Conservation (phyloP, 2,113 vertebrate genomes). For the Phoenicopterus ruber region DNA sequence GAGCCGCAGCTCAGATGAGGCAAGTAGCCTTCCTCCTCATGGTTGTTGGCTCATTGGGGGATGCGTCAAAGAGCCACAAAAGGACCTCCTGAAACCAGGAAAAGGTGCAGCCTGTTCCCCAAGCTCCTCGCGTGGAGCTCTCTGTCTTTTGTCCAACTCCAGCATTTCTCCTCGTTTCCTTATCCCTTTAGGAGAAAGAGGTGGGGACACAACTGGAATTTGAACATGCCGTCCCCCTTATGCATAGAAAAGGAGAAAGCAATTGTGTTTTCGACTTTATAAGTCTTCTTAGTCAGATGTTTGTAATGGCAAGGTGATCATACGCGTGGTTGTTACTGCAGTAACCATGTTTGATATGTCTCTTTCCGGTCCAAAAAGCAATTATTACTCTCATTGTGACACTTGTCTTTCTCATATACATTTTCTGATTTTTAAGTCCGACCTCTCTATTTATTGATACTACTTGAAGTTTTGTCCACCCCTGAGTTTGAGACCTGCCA, state of each 20-base stretch:
- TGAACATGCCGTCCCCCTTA: not conserved
- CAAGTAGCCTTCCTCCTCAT: not conserved
- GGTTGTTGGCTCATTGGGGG: accelerated
- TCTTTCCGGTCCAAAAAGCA: not conserved
- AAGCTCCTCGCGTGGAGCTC: accelerated
- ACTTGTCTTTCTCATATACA: not conserved
- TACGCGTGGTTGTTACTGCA: not conserved
- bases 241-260: not conserved
- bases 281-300: not conserved
- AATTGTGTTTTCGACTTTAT: not conserved
- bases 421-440: not conserved
- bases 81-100: not conserved
- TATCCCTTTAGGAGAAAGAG: not conserved
- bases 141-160: not conserved
- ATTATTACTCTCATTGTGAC: not conserved
- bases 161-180: not conserved
- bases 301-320: not conserved
- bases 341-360: not conserved
- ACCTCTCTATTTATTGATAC: not conserved
- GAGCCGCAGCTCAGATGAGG: not conserved
- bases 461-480: not conserved
- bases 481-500: not conserved
- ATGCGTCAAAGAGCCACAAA: not conserved
- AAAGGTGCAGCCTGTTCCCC: not conserved
- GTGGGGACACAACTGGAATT: not conserved